These are phyloP conservation scores for Ianthella basta DNA, from an alignment of 37 sponge, comb jelly and placozoan genomes.

Conservation along the genomic window DNA sequence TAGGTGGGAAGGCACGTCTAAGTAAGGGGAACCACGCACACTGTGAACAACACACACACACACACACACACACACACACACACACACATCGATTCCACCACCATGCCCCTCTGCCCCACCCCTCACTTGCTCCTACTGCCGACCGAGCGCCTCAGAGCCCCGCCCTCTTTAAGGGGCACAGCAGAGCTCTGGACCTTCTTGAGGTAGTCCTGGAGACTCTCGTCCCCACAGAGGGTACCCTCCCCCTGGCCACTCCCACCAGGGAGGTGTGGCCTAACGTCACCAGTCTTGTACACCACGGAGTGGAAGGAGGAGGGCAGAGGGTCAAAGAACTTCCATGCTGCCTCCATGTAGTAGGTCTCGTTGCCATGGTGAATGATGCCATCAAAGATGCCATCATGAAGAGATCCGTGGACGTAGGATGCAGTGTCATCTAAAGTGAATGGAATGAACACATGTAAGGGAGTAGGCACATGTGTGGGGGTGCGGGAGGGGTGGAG, in stretches of 20 bases:
- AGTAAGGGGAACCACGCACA: neutral
- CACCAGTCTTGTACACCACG: slow-evolving; percentile 49
- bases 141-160: neutral
- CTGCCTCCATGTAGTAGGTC: slow-evolving; percentile 51
- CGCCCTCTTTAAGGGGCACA: slow-evolving; percentile 47
- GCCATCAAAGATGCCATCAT: slow-evolving; percentile 67
- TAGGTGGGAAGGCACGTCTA: neutral
- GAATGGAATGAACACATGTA: too few species aligned
- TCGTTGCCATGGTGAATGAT: slow-evolving; percentile 12
- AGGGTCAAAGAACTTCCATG: slow-evolving; percentile 35
- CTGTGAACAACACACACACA: neutral
- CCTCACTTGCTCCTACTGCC: neutral
- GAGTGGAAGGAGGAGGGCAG: slow-evolving; percentile 49
- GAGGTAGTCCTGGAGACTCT: neutral
- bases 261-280: slow-evolving; percentile 28
- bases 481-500: too few species aligned
- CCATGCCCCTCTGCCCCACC: neutral
- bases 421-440: slow-evolving; percentile 38
- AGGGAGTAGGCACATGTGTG: too few species aligned
- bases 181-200: slow-evolving; percentile 26
- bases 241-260: neutral
- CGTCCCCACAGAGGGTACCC: neutral
- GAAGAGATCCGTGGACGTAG: slow-evolving; percentile 59
- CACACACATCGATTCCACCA: neutral
- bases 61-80: neutral